Percentiles rank a stretch among this genome's conserved stretches.
Evolutionary conservation across 1,140 invertebrate genomes (phyloP).

Genomic region (Cepaea nemoralis): DNA sequence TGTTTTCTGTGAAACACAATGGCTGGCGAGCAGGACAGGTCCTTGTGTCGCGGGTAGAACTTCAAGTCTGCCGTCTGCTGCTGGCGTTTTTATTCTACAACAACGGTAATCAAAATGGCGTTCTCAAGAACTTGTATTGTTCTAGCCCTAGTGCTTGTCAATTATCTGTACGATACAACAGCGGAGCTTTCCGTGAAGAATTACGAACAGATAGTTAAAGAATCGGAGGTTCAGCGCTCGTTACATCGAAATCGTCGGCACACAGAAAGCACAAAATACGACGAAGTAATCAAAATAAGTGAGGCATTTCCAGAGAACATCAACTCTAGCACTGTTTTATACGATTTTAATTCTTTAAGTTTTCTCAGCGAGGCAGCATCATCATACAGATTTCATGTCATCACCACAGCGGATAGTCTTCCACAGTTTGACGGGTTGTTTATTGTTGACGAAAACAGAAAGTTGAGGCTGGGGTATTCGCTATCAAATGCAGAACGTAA

Average conservation of each 20-base stretch:
- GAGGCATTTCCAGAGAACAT: conserved; percentile 22
- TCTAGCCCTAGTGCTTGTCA: not conserved
- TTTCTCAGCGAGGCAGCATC: conserved; percentile 7
- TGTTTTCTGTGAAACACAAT: not conserved
- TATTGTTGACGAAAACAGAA: conserved; percentile 7
- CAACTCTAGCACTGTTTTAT: not conserved
- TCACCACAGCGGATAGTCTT: conserved; percentile 17
- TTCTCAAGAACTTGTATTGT: not conserved
- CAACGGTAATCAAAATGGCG: not conserved
- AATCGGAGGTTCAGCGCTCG: not conserved
- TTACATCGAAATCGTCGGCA: not conserved
- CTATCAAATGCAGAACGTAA: conserved; percentile 9
- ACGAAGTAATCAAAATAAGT: not conserved
- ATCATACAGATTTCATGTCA: conserved; percentile 23
- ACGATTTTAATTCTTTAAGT: conserved; percentile 34
- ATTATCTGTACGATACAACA: not conserved
- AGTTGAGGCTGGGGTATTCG: not conserved
- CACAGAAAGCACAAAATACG: not conserved
- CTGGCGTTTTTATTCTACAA: not conserved
- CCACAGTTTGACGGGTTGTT: conserved; percentile 15
- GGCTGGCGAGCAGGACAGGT: not conserved
- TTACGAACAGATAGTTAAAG: not conserved
- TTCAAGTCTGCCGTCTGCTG: not conserved
- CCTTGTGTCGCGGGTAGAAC: not conserved
- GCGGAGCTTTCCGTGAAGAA: not conserved